Evolutionary conservation across 2,888 invertebrate species (phyloP).

Genomic region (Pediacus dermestoides): DNA sequence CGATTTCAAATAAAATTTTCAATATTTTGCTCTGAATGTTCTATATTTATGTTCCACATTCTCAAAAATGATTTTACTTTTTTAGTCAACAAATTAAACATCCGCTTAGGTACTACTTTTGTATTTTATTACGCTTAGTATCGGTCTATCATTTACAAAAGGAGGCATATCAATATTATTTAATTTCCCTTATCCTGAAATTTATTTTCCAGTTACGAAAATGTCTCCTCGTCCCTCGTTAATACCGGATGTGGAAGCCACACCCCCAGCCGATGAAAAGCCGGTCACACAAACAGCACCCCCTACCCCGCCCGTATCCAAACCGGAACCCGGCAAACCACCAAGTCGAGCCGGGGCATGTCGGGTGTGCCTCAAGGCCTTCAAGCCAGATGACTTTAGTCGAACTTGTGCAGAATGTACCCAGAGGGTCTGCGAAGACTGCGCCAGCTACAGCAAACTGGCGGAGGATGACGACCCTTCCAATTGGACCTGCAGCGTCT

Average conservation of each 20-base stretch:
- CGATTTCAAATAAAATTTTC: too few relatives aligned
- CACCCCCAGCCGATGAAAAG: constrained; percentile 48
- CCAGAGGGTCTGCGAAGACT: constrained; percentile 86
- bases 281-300: constrained; percentile 43
- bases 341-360: constrained; percentile 75
- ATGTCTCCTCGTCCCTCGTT: constrained; percentile 64
- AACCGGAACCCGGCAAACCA: constrained; percentile 66
- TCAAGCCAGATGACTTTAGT: constrained; percentile 84
- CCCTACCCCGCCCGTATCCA: constrained; percentile 45
- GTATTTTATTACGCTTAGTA: too few relatives aligned
- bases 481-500: constrained; percentile 87
- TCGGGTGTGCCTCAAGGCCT: constrained; percentile 81
- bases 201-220: constrained; percentile 60
- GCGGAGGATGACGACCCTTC: constrained; percentile 81
- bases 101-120: too few relatives aligned
- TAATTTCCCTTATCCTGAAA: neutral
- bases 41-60: too few relatives aligned
- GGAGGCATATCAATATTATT: neutral
- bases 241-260: constrained; percentile 51
- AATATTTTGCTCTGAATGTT: too few relatives aligned
- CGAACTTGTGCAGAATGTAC: constrained; percentile 87
- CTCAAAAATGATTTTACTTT: too few relatives aligned
- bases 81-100: too few relatives aligned
- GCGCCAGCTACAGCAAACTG: constrained; percentile 85
- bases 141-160: too few relatives aligned